Evolutionary conservation across 2,113 vertebrate species (phyloP).

Genomic region (Aptenodytes patagonicus): DNA sequence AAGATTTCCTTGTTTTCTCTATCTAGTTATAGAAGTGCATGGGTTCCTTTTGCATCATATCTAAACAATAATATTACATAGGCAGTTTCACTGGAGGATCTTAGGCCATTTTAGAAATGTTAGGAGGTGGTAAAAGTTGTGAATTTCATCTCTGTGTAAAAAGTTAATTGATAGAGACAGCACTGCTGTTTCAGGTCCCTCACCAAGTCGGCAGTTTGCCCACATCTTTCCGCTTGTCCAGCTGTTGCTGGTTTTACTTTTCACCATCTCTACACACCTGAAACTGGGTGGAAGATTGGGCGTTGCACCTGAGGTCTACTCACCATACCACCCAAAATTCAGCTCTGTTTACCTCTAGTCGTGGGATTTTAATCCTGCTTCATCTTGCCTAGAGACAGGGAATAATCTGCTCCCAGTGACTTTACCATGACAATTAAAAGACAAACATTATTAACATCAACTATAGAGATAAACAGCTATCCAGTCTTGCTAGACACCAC

Average conservation of each 20-base stretch:
- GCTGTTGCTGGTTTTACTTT: background rate
- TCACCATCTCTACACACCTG: background rate
- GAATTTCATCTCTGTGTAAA: background rate
- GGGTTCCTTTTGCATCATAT: background rate
- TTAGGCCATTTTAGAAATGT: background rate
- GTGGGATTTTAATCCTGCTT: background rate
- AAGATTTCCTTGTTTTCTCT: background rate
- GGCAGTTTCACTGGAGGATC: background rate
- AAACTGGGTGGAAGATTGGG: background rate
- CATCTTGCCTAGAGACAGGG: background rate
- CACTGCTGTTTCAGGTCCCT: background rate
- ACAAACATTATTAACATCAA: background rate
- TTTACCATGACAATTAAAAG: background rate
- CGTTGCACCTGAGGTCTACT: background rate
- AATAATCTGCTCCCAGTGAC: background rate
- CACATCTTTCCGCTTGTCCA: background rate
- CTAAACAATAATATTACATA: background rate
- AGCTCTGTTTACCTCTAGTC: background rate
- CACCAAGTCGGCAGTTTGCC: background rate
- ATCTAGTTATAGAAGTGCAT: background rate
- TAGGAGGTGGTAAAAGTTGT: background rate
- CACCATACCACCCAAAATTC: background rate
- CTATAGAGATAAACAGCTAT: background rate
- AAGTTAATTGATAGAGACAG: background rate
- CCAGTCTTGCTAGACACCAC: background rate